Conservation (phyloP, 2,888 invertebrate species). For the Spodoptera littoralis region DNA sequence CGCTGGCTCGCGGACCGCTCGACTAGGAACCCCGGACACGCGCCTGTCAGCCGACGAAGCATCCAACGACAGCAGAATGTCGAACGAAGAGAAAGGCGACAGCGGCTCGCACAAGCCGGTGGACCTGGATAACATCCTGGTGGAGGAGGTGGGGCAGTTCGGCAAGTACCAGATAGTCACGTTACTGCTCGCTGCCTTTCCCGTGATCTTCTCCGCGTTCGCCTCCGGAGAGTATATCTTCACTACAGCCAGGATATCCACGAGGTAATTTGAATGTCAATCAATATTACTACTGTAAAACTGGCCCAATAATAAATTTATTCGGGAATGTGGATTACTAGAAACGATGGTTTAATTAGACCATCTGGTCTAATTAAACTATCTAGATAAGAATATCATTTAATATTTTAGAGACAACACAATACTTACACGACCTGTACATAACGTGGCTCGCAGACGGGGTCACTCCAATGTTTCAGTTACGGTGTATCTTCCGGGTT, state of each 20-base stretch:
- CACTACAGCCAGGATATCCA: slow-evolving; percentile 80
- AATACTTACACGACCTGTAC: no score
- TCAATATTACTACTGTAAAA: no score
- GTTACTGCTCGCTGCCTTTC: slow-evolving; percentile 75
- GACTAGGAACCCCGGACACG: background rate
- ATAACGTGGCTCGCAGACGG: no score
- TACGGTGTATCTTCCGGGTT: no score
- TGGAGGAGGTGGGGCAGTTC: slow-evolving; percentile 80
- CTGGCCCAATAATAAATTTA: no score
- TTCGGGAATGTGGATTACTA: no score
- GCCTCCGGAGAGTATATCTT: slow-evolving; percentile 84
- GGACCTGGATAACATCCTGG: slow-evolving; percentile 78
- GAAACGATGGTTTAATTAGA: no score
- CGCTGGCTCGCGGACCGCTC: slow-evolving; percentile 17
- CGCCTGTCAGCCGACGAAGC: background rate
- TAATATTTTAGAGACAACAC: no score
- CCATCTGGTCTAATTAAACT: no score
- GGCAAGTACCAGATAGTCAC: slow-evolving; percentile 80
- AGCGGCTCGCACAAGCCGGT: slow-evolving; percentile 44
- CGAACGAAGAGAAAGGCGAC: slow-evolving; percentile 64
- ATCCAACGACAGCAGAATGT: slow-evolving; percentile 52
- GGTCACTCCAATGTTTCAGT: no score
- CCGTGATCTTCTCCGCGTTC: slow-evolving; percentile 82
- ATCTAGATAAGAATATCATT: no score
- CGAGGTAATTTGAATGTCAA: slow-evolving; percentile 65